Percentiles rank a stretch among this genome's conserved stretches.
Conservation (phyloP, 2,797 vertebrate species). For the Picus viridis region DNA sequence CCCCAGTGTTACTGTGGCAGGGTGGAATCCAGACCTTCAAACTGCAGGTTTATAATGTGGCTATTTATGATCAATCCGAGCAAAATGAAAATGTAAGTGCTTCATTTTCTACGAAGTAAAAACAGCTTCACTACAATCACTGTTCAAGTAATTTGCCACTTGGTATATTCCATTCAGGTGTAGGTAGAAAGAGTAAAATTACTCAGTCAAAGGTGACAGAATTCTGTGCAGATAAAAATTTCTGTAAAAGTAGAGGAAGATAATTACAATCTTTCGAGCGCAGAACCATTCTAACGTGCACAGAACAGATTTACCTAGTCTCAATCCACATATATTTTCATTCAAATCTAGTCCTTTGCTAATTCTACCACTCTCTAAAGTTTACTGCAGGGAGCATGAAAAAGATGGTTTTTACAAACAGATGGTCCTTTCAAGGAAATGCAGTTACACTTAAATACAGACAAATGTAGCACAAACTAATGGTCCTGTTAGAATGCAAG, state of each 20-base stretch:
- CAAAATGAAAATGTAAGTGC: constrained; percentile 45
- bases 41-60: not conserved
- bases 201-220: constrained; percentile 50
- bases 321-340: constrained; percentile 54
- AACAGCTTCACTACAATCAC: constrained; percentile 16
- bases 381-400: constrained; percentile 70
- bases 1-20: not conserved
- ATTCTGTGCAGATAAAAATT: constrained; percentile 32
- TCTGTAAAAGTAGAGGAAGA: constrained; percentile 20
- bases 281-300: constrained; percentile 13
- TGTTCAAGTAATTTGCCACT: constrained; percentile 22
- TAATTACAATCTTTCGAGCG: constrained; percentile 29
- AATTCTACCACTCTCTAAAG: constrained; percentile 41
- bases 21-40: constrained; percentile 2
- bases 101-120: constrained; percentile 56
- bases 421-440: constrained; percentile 80
- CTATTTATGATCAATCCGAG: constrained; percentile 41
- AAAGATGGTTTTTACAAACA: constrained; percentile 75
- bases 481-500: constrained; percentile 68
- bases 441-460: constrained; percentile 77
- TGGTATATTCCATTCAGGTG: constrained; percentile 44
- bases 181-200: constrained; percentile 50
- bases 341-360: constrained; percentile 53
- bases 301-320: constrained; percentile 31
- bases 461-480: constrained; percentile 80